Percentiles rank a stretch among this genome's conserved stretches.
phyloP scores from a whole-genome alignment of 2,113 vertebrate species.

The Gnathonemus echidnorhynchus region DNA sequence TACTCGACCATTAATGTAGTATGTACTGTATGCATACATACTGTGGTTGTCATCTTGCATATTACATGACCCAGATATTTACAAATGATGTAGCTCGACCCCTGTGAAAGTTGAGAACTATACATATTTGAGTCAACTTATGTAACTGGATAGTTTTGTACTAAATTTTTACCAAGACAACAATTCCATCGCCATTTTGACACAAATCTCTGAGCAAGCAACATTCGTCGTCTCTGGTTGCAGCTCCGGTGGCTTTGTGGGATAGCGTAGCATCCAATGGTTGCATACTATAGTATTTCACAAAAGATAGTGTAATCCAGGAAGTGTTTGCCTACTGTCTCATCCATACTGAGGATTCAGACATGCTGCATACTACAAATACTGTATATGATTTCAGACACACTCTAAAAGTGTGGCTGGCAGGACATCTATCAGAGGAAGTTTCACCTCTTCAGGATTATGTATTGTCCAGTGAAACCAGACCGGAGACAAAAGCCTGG shows the following conservation, averaged over 20 bases:
- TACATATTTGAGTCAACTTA: background rate
- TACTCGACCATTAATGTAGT: background rate
- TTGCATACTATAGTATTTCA: background rate
- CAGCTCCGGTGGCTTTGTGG: background rate
- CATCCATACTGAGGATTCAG: background rate
- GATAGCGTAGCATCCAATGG: background rate
- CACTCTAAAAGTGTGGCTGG: background rate
- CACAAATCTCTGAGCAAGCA: background rate
- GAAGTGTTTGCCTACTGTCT: background rate
- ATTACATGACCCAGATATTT: background rate
- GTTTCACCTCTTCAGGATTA: background rate
- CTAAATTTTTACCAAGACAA: background rate
- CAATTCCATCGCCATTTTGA: background rate
- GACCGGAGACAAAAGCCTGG: background rate
- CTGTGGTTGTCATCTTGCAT: background rate
- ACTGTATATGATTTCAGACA: background rate
- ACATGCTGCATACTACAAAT: background rate
- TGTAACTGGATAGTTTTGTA: background rate
- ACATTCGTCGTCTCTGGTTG: background rate
- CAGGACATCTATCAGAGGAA: background rate
- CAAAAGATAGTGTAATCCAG: background rate
- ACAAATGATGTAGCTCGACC: background rate
- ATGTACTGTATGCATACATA: background rate
- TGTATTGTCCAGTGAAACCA: background rate
- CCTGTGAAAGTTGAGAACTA: background rate